Percentiles rank a stretch among this genome's conserved stretches.
phyloP scores from a whole-genome alignment of 2,888 invertebrate genomes.

The Ectemnius lituratus region DNA sequence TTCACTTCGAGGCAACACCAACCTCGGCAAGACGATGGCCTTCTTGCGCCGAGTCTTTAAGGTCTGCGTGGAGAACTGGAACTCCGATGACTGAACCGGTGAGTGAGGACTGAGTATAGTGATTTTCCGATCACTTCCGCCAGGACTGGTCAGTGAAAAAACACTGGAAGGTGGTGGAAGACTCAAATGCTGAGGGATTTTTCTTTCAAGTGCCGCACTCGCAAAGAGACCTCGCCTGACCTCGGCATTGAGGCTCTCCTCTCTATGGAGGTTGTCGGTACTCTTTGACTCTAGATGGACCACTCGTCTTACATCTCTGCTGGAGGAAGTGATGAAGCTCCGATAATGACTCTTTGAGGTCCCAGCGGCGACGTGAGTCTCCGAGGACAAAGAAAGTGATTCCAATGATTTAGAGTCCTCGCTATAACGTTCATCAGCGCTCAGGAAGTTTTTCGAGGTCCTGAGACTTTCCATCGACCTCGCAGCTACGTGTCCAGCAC shows the following conservation, averaged over 20 bases:
- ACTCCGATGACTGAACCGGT: constrained; percentile 85
- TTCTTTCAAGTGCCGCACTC: constrained; percentile 80
- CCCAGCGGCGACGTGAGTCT: constrained; percentile 78
- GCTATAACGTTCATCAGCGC: constrained; percentile 72
- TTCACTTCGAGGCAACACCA: constrained; percentile 87
- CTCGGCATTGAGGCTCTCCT: constrained; percentile 82
- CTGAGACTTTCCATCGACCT: constrained; percentile 86
- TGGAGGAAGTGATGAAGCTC: constrained; percentile 84
- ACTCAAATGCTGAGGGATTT: constrained; percentile 84
- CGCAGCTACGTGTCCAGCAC: constrained; percentile 79
- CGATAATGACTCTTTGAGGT: constrained; percentile 79
- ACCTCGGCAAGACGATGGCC: constrained; percentile 86
- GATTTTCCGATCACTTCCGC: constrained; percentile 81
- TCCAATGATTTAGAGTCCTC: constrained; percentile 74
- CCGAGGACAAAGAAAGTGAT: constrained; percentile 78
- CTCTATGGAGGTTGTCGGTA: constrained; percentile 81
- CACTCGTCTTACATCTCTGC: constrained; percentile 82
- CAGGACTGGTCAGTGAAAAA: constrained; percentile 79
- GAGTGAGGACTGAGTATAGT: constrained; percentile 90
- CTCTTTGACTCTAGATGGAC: constrained; percentile 80
- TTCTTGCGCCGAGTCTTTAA: constrained; percentile 84
- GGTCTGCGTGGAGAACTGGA: constrained; percentile 80
- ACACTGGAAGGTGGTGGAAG: constrained; percentile 84
- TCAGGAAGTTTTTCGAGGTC: constrained; percentile 79
- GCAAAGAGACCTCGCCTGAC: constrained; percentile 84